phyloP scores from a whole-genome alignment of 2,113 vertebrate genomes.

The Dasyprocta punctata region DNA sequence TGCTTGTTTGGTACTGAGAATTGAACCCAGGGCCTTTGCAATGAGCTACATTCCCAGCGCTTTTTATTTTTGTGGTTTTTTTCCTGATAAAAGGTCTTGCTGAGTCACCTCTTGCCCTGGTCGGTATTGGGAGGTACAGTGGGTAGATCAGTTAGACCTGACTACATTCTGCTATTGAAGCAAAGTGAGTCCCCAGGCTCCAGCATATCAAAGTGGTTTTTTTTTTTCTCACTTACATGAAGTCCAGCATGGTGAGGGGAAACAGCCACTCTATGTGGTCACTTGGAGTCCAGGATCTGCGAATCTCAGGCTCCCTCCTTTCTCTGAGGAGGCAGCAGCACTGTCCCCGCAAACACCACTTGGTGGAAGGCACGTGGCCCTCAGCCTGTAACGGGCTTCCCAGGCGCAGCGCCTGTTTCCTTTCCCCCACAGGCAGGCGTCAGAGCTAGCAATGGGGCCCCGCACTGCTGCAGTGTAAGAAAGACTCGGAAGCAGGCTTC shows the following conservation, averaged over 20 bases:
- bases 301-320: background rate
- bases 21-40: background rate
- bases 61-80: background rate
- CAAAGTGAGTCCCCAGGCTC: background rate
- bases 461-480: background rate
- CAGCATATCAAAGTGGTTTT: background rate
- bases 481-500: background rate
- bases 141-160: background rate
- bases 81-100: background rate
- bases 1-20: background rate
- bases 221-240: background rate
- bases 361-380: background rate
- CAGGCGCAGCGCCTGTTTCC: background rate
- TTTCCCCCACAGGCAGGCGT: background rate
- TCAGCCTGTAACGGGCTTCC: background rate
- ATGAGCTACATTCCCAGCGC: background rate
- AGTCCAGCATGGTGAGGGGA: background rate
- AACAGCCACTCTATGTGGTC: background rate
- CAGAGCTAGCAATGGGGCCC: background rate
- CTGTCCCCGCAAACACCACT: too few relatives aligned
- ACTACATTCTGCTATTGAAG: background rate
- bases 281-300: background rate
- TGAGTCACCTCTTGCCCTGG: background rate
- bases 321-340: background rate
- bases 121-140: background rate